Conservation (phyloP, 2,113 vertebrate species). For the Sakesphorus luctuosus region DNA sequence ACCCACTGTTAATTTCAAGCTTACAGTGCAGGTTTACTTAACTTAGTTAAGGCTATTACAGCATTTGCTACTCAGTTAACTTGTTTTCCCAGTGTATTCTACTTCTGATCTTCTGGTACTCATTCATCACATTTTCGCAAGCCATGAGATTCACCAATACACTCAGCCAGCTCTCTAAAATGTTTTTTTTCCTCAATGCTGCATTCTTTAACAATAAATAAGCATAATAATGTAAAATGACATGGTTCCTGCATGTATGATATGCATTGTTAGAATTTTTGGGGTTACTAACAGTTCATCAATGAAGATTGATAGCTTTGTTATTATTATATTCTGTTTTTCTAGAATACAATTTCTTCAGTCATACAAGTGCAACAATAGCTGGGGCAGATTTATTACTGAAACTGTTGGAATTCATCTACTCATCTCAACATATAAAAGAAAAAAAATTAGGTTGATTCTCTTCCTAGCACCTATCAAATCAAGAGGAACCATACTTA, state of each 20-base stretch:
- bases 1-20: not conserved
- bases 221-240: not conserved
- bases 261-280: not conserved
- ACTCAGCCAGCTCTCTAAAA: not conserved
- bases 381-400: not conserved
- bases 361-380: not conserved
- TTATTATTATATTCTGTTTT: not conserved
- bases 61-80: not conserved
- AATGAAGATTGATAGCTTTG: not conserved
- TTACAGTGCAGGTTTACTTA: not conserved
- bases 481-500: not conserved
- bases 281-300: not conserved
- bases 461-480: not conserved
- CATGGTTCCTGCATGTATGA: not conserved
- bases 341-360: not conserved
- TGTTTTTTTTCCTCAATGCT: not conserved
- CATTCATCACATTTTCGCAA: not conserved
- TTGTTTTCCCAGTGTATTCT: not conserved
- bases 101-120: not conserved
- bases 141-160: not conserved
- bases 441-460: not conserved
- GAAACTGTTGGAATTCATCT: not conserved
- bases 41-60: not conserved
- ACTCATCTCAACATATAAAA: not conserved
- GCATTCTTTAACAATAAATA: not conserved